Percentiles rank a stretch among this genome's conserved stretches.
Conservation (phyloP, 2,888 invertebrate species). For the Pammene fasciana region DNA sequence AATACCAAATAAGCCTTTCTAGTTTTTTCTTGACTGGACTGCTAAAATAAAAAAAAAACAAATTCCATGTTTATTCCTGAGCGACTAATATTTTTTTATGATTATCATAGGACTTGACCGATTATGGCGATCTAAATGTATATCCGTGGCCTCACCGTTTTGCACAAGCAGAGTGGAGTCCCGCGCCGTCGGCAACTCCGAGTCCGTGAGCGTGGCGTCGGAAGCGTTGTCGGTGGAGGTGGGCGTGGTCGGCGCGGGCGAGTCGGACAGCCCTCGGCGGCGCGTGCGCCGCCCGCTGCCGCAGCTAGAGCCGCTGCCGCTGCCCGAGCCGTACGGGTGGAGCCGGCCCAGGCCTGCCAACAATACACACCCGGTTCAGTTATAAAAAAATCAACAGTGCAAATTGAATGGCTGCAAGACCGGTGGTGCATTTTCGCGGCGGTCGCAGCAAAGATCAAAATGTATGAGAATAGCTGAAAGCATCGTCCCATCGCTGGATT, state of each 20-base stretch:
- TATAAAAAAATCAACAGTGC: background rate
- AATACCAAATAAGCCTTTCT: no score
- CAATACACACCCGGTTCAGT: constrained; percentile 32
- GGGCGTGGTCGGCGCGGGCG: constrained; percentile 85
- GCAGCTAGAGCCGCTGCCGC: constrained; percentile 88
- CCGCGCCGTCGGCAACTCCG: constrained; percentile 91
- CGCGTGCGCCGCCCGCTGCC: constrained; percentile 84
- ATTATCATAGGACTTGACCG: no score
- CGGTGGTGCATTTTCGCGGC: no score
- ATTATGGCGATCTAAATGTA: no score
- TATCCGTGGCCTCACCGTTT: constrained; percentile 84
- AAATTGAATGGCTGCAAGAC: no score
- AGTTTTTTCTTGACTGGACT: no score
- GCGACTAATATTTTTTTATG: no score
- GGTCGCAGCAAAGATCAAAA: no score
- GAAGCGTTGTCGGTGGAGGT: constrained; percentile 92
- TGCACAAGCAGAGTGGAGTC: constrained; percentile 92
- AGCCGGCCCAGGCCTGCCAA: constrained; percentile 89
- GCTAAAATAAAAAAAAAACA: no score
- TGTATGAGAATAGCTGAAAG: no score
- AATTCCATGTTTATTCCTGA: no score
- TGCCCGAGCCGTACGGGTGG: constrained; percentile 92
- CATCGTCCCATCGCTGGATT: no score
- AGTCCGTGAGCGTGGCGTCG: constrained; percentile 92
- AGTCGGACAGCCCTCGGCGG: constrained; percentile 87